Evolutionary conservation across 1,140 invertebrate genomes (phyloP), one percentile per base, ranked within the genome.

Genomic region (Tyrophagus putrescentiae): DNA sequence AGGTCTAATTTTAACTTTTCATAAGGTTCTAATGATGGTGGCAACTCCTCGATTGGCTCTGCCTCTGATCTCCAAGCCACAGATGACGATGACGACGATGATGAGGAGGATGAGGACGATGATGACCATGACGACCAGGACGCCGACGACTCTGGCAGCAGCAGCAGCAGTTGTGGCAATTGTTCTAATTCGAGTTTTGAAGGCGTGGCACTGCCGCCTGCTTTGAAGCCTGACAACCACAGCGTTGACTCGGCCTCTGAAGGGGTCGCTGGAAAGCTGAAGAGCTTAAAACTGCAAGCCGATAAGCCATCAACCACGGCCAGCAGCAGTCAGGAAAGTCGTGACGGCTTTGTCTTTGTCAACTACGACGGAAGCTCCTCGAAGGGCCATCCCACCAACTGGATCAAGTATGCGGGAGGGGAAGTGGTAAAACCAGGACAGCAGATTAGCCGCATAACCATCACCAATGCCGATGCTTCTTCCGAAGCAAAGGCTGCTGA

Each of bases 1-100:
- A n/a, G n/a, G n/a, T n/a, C n/a, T n/a, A n/a, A n/a, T n/a, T n/a
- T n/a, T n/a, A n/a, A n/a, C n/a, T n/a, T n/a, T n/a, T n/a, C n/a
- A n/a, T n/a, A n/a, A n/a, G n/a, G n/a, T n/a, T n/a, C n/a, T n/a
- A n/a, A n/a, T n/a, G n/a, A n/a, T n/a, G 52, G 27, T 54, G 1
- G 3, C 21, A 1, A 31, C 11, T 54, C 52, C 66, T 84, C 82
- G 0, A 84, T 84, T 50, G 82, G 83, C 1, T 84, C 82, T 0
- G 82, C 82, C 0, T 82, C 80, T 67, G 83, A 84, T 71, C 70
- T 84, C 9, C 76, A 79, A 50, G 62, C 54, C 23, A 62, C 70
- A 34, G 79, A 80, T 61, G 78, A 81, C 36, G 74, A 75, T 59
- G 76, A 78, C 33, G 73, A 79, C 60, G 69, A 68, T 56, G 70